Evolutionary conservation across 1,140 invertebrate genomes (phyloP), one percentile per base, ranked within the genome.

Genomic region (Phymorhynchus buccinoides): DNA sequence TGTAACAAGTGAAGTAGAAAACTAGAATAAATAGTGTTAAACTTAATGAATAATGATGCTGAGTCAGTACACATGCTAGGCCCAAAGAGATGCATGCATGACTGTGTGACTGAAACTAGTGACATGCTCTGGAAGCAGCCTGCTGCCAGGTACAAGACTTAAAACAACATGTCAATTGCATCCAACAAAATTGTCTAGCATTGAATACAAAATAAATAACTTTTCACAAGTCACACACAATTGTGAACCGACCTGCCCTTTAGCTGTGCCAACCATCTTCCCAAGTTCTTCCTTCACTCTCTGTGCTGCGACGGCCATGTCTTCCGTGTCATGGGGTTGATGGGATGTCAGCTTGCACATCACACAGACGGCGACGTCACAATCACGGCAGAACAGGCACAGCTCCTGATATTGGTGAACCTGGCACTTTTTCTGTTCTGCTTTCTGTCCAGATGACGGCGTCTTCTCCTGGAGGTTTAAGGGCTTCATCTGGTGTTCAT

Each of bases 271-370:
- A 37, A 41, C 37, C 37, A 78, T 16, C 22, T 0, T 27, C 39
- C 3, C 14, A 37, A 78, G 16, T 42, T 78, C 75, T 39, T 42
- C 75, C 39, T 78, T 78, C 39, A 16, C 75, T 14, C 75, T 14
- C 41, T 27, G 3, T 6, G 37, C 35, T 7, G 75, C 75, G 0
- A 9, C 41, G 3, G 39, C 75, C 75, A 78, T 42, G 75, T 78
- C 75, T n/a, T 78, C 75, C 41, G 75, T 78, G 27, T n/a, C 75
- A 39, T 78, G 75, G 12, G 37, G 37, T 39, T 78, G 37, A 27
- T 78, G 75, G 41, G 75, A 78, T 39, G 75, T 78, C 75, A 78
- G 75, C 30, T 78, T 78, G 75, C 75, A 78, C 37, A 41, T 7
- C 75, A 78, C 16, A 27, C 75, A 78, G 75, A 78, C 42, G 39